phyloP scores from a whole-genome alignment of 2,888 invertebrate genomes.

The Cephus pulcher region DNA sequence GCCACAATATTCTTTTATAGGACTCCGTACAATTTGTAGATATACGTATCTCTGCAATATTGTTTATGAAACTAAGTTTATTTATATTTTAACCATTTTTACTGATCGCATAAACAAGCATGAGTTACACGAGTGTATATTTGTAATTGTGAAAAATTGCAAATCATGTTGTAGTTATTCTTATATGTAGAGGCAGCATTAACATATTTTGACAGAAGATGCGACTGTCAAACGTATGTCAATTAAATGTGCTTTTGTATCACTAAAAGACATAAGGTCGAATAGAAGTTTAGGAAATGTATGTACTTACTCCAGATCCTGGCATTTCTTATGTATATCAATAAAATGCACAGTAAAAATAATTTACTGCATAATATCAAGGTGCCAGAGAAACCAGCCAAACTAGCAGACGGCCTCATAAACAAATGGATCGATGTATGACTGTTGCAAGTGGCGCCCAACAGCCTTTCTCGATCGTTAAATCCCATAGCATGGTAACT shows the following conservation, averaged over 20 bases:
- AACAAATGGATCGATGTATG: slow-evolving; percentile 51
- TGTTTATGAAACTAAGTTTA: not conserved
- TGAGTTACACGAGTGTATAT: not conserved
- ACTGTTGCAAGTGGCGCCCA: not conserved
- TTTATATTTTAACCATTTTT: not conserved
- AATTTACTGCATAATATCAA: slow-evolving; percentile 33
- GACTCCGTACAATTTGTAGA: not conserved
- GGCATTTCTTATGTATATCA: slow-evolving; percentile 37
- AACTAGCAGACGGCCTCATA: slow-evolving; percentile 49
- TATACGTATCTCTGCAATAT: not conserved
- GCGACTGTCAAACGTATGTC: not conserved
- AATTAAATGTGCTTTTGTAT: not conserved
- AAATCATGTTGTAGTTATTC: not conserved
- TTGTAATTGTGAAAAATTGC: not conserved
- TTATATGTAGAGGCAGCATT: not conserved
- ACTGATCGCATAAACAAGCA: not conserved
- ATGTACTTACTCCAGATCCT: slow-evolving; percentile 47
- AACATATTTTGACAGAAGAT: not conserved
- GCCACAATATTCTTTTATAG: not conserved
- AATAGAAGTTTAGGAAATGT: not conserved
- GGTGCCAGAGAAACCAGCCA: slow-evolving; percentile 5
- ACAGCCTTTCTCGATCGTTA: not conserved
- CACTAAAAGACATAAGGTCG: not conserved
- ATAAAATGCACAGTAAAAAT: slow-evolving; percentile 4
- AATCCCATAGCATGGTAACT: not conserved